phyloP scores from a whole-genome alignment of 2,113 vertebrate genomes.

The Rhipidura dahli region DNA sequence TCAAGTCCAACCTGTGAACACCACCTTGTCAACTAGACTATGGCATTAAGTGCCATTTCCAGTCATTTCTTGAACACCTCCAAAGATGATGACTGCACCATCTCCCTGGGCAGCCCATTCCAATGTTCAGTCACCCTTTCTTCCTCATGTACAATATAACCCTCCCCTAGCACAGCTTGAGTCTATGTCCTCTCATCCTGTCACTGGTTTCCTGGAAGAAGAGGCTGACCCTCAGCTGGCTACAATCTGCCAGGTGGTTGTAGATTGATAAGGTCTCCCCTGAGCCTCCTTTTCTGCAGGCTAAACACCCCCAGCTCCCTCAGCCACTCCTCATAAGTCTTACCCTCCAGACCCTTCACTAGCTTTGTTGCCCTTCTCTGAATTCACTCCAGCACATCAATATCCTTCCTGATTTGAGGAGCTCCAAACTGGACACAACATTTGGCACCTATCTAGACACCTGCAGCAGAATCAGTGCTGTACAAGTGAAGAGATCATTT shows the following conservation, averaged over 20 bases:
- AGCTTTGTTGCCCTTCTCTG: background rate
- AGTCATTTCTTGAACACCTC: background rate
- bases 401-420: background rate
- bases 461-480: background rate
- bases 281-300: background rate
- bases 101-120: background rate
- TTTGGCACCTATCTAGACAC: background rate
- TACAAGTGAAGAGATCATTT: background rate
- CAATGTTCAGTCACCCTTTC: background rate
- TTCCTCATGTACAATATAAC: background rate
- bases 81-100: background rate
- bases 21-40: fast-evolving
- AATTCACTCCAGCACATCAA: background rate
- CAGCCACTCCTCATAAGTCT: background rate
- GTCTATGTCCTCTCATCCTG: background rate
- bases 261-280: background rate
- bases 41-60: too few relatives aligned
- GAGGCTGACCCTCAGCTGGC: background rate
- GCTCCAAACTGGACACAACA: background rate
- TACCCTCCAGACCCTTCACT: background rate
- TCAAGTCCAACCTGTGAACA: background rate
- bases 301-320: background rate
- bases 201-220: background rate
- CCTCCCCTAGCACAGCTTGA: background rate
- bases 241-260: background rate